These are phyloP conservation scores for Theocolax elegans DNA, from an alignment of 1,140 invertebrate genomes.

Conservation along the genomic window DNA sequence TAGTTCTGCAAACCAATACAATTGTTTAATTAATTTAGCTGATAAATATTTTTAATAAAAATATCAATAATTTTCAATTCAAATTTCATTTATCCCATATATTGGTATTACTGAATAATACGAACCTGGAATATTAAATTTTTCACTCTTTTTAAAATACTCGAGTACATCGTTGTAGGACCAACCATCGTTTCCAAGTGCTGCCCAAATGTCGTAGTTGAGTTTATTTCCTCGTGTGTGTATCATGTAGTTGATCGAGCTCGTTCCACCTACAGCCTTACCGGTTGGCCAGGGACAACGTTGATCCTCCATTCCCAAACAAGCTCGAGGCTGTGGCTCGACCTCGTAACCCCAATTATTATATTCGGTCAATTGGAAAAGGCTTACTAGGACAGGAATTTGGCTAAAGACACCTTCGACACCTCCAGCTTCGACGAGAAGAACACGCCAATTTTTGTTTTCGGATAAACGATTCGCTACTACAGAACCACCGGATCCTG, in stretches of 20 bases:
- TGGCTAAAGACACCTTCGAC: constrained; percentile 65
- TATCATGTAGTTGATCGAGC: constrained; percentile 82
- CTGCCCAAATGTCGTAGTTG: constrained; percentile 82
- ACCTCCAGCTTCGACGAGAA: constrained; percentile 67
- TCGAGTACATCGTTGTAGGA: constrained; percentile 73
- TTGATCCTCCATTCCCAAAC: constrained; percentile 69
- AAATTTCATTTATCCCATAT: no score
- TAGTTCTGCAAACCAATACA: constrained; percentile 49
- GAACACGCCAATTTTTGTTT: constrained; percentile 62
- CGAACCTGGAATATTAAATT: constrained; percentile 66
- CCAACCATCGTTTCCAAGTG: constrained; percentile 74
- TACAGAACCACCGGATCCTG: constrained; percentile 72
- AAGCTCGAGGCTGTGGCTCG: constrained; percentile 74
- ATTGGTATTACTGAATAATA: no score
- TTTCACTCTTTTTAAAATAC: constrained; percentile 71
- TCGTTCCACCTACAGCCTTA: constrained; percentile 77
- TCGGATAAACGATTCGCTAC: constrained; percentile 72
- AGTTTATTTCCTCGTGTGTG: constrained; percentile 81
- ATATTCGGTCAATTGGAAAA: constrained; percentile 64
- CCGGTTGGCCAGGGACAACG: constrained; percentile 65
- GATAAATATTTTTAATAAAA: no score
- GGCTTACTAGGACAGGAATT: constrained; percentile 63
- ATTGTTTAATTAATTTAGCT: no score
- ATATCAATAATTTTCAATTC: no score
- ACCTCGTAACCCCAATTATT: constrained; percentile 74